phyloP scores from a whole-genome alignment of 2,113 vertebrate genomes.

The Eidolon helvum region DNA sequence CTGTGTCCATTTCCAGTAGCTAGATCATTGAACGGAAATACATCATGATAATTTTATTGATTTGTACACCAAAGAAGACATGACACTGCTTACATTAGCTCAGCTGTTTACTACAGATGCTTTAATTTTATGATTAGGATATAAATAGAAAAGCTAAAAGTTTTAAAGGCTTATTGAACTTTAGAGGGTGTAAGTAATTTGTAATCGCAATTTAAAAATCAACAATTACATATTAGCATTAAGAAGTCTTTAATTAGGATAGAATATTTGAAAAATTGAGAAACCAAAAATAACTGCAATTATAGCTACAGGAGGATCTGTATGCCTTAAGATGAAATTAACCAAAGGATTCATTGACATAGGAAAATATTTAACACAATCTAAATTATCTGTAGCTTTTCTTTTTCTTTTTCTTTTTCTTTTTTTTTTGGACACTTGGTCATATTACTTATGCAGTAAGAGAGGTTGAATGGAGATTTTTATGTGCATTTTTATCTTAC shows the following conservation, averaged over 20 bases:
- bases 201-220: slow-evolving; percentile 23
- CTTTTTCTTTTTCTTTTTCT: background rate
- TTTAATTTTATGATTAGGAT: slow-evolving; percentile 46
- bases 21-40: background rate
- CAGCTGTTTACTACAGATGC: background rate
- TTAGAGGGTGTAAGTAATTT: background rate
- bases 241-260: slow-evolving; percentile 23
- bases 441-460: background rate
- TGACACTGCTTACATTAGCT: background rate
- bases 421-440: background rate
- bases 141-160: slow-evolving; percentile 18
- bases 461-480: background rate
- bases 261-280: background rate
- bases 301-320: background rate
- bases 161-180: background rate
- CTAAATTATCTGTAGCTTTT: background rate
- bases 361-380: background rate
- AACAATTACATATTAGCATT: background rate
- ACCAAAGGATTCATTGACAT: background rate
- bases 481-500: background rate
- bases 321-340: background rate
- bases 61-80: background rate
- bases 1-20: background rate
- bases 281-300: background rate
- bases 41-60: background rate